Percentiles rank a stretch among this genome's conserved stretches.
phyloP scores from a whole-genome alignment of 2,113 vertebrate genomes.

The Pomatostomus ruficeps region DNA sequence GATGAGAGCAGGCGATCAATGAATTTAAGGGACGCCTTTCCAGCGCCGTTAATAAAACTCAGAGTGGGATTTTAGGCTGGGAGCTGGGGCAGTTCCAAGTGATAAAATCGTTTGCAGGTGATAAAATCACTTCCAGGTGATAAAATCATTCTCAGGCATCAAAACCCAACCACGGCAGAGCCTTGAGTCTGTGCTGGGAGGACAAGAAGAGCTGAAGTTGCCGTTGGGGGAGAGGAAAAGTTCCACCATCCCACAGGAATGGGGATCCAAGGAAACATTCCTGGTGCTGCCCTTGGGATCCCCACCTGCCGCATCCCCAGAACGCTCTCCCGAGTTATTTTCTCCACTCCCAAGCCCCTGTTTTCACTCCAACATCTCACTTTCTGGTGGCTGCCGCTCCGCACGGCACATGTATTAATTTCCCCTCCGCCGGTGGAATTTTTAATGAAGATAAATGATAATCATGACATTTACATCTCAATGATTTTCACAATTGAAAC shows the following conservation, averaged over 20 bases:
- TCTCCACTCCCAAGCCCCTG: background rate
- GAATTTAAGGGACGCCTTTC: background rate
- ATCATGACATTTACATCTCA: slow-evolving; percentile 64
- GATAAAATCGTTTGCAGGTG: background rate
- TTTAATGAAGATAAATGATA: slow-evolving; percentile 60
- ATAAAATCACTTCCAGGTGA: background rate
- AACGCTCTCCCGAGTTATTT: background rate
- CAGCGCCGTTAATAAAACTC: background rate
- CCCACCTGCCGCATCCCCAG: slow-evolving; percentile 2
- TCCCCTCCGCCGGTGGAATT: slow-evolving; percentile 13
- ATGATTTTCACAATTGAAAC: slow-evolving; percentile 56
- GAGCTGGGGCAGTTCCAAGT: background rate
- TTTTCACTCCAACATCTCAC: background rate
- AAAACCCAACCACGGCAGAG: background rate
- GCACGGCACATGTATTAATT: background rate
- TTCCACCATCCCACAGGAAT: background rate
- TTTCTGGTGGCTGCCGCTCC: background rate
- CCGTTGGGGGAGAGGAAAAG: background rate
- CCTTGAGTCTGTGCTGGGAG: background rate
- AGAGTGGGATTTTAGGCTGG: background rate
- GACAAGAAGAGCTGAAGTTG: background rate
- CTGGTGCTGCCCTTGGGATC: slow-evolving; percentile 27
- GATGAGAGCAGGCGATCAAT: background rate
- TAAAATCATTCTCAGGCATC: background rate
- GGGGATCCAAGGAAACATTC: background rate